Conservation (phyloP, 35 echinoderm and acorn worm species). For the Nesometra sesokonis region DNA sequence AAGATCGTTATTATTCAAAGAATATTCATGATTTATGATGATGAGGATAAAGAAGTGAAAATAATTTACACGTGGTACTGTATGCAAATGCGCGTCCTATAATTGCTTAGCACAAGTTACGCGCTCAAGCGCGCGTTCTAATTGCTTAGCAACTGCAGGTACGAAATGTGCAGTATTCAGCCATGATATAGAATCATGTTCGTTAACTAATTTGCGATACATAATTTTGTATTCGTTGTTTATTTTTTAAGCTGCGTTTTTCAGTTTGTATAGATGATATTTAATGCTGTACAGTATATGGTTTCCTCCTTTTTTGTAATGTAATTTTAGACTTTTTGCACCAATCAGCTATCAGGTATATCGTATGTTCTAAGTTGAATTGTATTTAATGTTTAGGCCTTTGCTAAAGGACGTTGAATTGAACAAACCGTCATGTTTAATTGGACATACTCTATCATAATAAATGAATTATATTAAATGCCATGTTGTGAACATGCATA, state of each 20-base stretch:
- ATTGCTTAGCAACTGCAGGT: too few relatives aligned
- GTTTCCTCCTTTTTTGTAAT: neutral
- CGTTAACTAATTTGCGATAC: too few relatives aligned
- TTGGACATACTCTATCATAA: neutral
- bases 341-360: neutral
- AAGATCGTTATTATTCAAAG: too few relatives aligned
- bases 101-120: neutral
- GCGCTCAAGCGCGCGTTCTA: neutral
- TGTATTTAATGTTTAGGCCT: neutral
- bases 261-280: neutral
- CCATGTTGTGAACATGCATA: neutral
- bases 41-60: neutral
- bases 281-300: neutral
- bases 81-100: neutral
- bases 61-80: neutral
- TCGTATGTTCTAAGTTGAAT: neutral
- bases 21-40: too few relatives aligned
- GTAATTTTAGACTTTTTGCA: neutral
- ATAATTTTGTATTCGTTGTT: too few relatives aligned
- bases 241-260: neutral
- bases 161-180: too few relatives aligned
- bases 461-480: neutral
- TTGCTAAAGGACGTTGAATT: neutral
- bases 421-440: neutral
- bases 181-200: too few relatives aligned